Evolutionary conservation across 2,888 invertebrate species (phyloP), one percentile per base, ranked within the genome.

Genomic region (Cyaniris semiargus): DNA sequence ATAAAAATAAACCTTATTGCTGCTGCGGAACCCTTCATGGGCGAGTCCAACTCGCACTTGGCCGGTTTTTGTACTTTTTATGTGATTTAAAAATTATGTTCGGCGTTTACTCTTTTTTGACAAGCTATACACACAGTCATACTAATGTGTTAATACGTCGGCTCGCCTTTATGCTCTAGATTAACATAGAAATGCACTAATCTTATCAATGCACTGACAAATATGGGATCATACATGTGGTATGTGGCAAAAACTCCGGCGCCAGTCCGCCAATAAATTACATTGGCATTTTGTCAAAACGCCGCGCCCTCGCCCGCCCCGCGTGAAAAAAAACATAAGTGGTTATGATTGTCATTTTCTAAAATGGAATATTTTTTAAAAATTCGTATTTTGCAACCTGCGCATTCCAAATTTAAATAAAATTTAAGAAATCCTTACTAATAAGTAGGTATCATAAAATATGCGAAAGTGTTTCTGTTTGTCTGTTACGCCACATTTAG

Each of bases 221-320:
- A 80, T 80, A 77, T 78, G 78, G 83, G 86, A 84, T 84, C 84
- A 83, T 80, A 81, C 84, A 82, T 78, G 78, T 85, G 84, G 79
- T 79, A 78, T 78, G 80, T 79, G 80, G 78, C 75, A 87, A 86
- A 80, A 77, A 81, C 82, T 81, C 85, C 83, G 90, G 90, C 92
- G 92, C 92, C 92, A 83, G 75, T 23, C 82, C 81, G 84, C 88
- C 87, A 87, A 91, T 92, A 92, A 91, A 91, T 93, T 84, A 91
- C 84, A 87, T 89, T 86, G 86, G 86, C 90, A 77, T 77, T 77
- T 86, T 89, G 91, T 91, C 91, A 91, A 88, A 89, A 89, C 79
- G 85, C 84, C 89, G 88, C 89, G 88, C 89, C 90, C 88, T 78
- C 79, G 79, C 81, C 85, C 89, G 87, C 89, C 89, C 85, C 60